Conservation (phyloP, 1,140 invertebrate genomes). For the Neodiprion pinetum region DNA sequence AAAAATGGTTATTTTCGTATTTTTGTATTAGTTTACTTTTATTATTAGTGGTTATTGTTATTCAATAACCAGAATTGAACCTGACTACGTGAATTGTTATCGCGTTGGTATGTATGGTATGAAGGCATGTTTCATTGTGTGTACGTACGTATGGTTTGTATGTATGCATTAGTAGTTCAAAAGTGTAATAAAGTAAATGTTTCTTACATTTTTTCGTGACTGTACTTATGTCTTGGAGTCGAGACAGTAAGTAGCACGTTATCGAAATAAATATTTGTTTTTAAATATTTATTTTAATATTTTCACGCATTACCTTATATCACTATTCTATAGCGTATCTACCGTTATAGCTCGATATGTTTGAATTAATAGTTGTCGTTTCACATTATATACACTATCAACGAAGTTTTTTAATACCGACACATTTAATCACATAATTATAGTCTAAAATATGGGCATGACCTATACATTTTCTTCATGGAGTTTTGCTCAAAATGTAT, state of each 20-base stretch:
- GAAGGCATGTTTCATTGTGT: not conserved
- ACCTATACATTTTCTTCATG: not conserved
- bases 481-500: conserved; percentile 18
- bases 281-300: conserved; percentile 11
- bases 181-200: conserved; percentile 6
- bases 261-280: not conserved
- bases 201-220: not conserved
- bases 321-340: conserved; percentile 4
- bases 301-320: not conserved
- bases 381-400: conserved; percentile 32
- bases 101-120: conserved; percentile 2
- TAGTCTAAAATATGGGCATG: conserved; percentile 10
- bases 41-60: conserved; percentile 4
- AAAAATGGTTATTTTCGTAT: not conserved
- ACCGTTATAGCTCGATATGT: conserved; percentile 15
- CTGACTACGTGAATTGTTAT: not conserved
- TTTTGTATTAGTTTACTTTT: not conserved
- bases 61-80: not conserved
- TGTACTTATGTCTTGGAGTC: conserved; percentile 15
- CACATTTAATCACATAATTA: not conserved
- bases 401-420: conserved; percentile 33
- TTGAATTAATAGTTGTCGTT: conserved; percentile 23
- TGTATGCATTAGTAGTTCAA: not conserved
- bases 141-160: conserved; percentile 2
- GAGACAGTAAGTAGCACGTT: conserved; percentile 17